Evolutionary conservation across 2,797 vertebrate species (phyloP), one percentile per base, ranked within the genome.

Genomic region (Enteromius afrohamiltoni): DNA sequence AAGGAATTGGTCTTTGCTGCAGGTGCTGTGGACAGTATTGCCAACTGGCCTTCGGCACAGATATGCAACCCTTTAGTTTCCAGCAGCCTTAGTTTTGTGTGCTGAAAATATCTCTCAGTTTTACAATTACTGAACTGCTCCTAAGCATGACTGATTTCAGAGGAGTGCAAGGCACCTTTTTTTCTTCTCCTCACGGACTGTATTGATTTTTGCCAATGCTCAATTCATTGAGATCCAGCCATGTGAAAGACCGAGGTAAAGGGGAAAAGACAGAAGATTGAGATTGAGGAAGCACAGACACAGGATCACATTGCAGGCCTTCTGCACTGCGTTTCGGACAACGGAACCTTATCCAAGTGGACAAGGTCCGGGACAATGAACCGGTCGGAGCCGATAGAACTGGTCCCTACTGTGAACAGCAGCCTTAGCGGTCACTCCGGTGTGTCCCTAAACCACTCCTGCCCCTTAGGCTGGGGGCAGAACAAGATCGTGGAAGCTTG

Each of bases 401-500:
- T 93, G 90, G 93, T 92, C 93, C 92, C 94, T 90, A 89, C 93
- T 88, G 96, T 88, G 86, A 99, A 96, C 92, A 88, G 90, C 92
- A 96, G 95, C 90, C 83, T 92, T 58, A 90, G 91, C 74, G 47
- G 83, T 76, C 77, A 92, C 83, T 89, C 88, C 87, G 95, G 95
- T 89, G 53, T 93, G 83, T 91, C 96, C 31, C 92, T 94, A 78
- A 97, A 95, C 90, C 96, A 97, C 92, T 97, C 97, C 80, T 99
- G 98, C 91, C 98, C 98, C 55, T 92, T 99, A 88, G 97, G 98
- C 90, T 98, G 97, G 94, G 96, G 96, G 81, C 93, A 97, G 90
- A 97, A 96, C 83, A 94, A 93, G 89, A 93, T 94, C 47, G 91
- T 96, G 84, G 97, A 97, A 86, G 92, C 98, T 84, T 99, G 98